phyloP scores from a whole-genome alignment of 2,113 vertebrate species.

The Copsychus sechellarum region DNA sequence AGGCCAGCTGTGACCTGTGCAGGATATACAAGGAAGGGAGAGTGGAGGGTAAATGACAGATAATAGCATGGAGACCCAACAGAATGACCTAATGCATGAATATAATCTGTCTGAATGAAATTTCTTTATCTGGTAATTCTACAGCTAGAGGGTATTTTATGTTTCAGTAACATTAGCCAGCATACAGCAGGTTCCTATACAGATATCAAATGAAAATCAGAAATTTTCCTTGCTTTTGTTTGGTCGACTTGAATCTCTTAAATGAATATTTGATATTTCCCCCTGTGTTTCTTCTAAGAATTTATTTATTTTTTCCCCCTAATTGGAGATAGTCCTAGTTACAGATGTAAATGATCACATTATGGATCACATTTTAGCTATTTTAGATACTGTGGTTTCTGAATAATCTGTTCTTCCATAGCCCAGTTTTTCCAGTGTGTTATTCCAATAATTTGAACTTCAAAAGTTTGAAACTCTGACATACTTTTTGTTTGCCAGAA shows the following conservation, averaged over 20 bases:
- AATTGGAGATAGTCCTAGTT: not conserved
- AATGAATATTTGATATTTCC: not conserved
- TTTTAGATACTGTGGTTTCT: not conserved
- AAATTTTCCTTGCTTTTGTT: not conserved
- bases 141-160: not conserved
- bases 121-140: not conserved
- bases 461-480: not conserved
- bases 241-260: not conserved
- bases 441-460: not conserved
- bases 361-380: not conserved
- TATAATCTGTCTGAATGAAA: not conserved
- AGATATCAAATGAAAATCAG: not conserved
- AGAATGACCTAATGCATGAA: not conserved
- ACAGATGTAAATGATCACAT: not conserved
- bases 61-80: not conserved
- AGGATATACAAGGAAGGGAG: not conserved
- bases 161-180: not conserved
- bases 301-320: not conserved
- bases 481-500: not conserved
- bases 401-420: not conserved
- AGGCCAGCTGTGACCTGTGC: not conserved
- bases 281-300: not conserved
- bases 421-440: not conserved
- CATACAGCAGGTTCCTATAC: not conserved
- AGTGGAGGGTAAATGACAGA: not conserved